A percentile compares a stretch with the other conserved stretches of the same genome.
Conservation (phyloP, 1,140 invertebrate species). For the Holotrichia oblita region DNA sequence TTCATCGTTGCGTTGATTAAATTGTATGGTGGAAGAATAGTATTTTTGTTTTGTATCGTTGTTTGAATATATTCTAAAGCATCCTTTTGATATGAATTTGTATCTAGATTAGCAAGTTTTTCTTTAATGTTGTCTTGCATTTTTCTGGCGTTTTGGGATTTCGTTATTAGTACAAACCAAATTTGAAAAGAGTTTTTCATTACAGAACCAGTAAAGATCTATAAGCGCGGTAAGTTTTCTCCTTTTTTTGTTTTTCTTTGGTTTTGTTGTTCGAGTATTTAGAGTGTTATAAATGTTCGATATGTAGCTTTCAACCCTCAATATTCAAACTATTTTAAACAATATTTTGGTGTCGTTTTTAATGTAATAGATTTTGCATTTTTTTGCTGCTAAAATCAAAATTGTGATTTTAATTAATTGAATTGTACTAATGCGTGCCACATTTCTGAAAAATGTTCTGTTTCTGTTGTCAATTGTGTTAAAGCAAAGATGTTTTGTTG, state of each 20-base stretch:
- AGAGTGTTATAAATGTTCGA: not conserved
- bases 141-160: not conserved
- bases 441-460: too few relatives aligned
- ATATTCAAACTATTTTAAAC: too few relatives aligned
- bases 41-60: not conserved
- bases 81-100: not conserved
- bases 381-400: too few relatives aligned
- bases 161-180: not conserved
- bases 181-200: slow-evolving; percentile 13
- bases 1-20: not conserved
- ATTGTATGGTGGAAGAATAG: not conserved
- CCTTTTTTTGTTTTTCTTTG: not conserved
- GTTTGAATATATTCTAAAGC: not conserved
- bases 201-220: slow-evolving; percentile 33
- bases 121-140: not conserved
- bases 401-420: too few relatives aligned
- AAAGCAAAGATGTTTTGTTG: too few relatives aligned
- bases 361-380: too few relatives aligned
- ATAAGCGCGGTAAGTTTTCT: slow-evolving; percentile 28
- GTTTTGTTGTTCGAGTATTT: not conserved
- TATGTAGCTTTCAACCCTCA: not conserved
- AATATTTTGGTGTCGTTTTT: too few relatives aligned
- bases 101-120: not conserved
- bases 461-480: too few relatives aligned
- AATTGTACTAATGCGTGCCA: too few relatives aligned